Conservation (phyloP, 2,797 vertebrate species). For the Molossus molossus region DNA sequence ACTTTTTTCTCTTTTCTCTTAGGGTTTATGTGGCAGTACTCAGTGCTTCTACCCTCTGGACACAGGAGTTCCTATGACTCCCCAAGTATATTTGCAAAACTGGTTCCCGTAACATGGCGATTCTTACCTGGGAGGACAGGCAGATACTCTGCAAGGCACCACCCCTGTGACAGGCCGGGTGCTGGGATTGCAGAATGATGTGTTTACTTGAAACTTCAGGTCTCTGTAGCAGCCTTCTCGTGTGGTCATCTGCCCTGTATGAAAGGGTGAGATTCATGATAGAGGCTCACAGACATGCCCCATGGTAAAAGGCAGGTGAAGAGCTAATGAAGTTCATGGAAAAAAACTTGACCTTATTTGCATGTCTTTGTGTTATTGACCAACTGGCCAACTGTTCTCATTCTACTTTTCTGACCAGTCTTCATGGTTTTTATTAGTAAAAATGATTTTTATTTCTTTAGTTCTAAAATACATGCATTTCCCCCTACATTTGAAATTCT, state of each 20-base stretch:
- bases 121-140: conserved; percentile 92
- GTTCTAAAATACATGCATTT: background rate
- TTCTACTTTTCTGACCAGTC: background rate
- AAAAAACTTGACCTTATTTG: background rate
- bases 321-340: too few relatives aligned
- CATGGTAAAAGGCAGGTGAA: fast-evolving
- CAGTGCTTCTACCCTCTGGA: fast-evolving
- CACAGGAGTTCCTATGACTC: too few relatives aligned
- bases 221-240: conserved; percentile 94
- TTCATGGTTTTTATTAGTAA: background rate
- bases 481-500: background rate
- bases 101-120: fast-evolving
- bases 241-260: conserved; percentile 93
- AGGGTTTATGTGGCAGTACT: fast-evolving
- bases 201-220: conserved; percentile 92
- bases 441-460: background rate
- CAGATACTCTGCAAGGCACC: conserved; percentile 92
- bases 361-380: background rate
- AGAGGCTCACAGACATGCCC: background rate
- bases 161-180: conserved; percentile 90
- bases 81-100: fast-evolving
- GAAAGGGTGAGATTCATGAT: background rate
- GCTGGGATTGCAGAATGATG: conserved; percentile 92
- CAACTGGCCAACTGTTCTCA: background rate
- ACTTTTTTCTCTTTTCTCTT: fast-evolving